Base-by-base conservation (phyloP, 1,140 invertebrate species). In the Leptestheria dahalacensis region DNA sequence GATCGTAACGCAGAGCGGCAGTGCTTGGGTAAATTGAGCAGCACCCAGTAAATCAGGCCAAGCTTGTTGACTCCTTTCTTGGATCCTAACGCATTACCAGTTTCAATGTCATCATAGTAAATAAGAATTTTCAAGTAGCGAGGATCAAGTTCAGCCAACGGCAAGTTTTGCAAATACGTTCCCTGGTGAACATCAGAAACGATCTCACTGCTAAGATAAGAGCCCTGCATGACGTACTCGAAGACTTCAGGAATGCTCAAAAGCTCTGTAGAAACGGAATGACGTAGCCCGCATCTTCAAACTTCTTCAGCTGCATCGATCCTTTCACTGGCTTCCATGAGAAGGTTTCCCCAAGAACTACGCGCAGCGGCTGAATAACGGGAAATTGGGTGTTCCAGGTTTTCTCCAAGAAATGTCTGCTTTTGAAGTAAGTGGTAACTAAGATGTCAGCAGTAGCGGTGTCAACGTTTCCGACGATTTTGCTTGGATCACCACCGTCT, bases 351-450 rank as follows among this genome's bases (percentile, higher is more conserved):
- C 51, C 33, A 9, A 53, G 26, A 18, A 21, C 26, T 21, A 53
- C n/a, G 21, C 26, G 15, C 51, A 12, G n/a, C 3, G 51, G 24
- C 51, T 0, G 21, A 9, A 53, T 26, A 10, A 26, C 24, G 3
- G 51, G 51, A n/a, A 53, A 53, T 15, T n/a, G n/a, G n/a, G 21
- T 53, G 21, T 53, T n/a, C 51, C 51, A 53, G 3, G 51, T 53
- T 53, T 21, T 23, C 21, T 53, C 51, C 21, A 53, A 6, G 33
- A 9, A 41, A 41, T 41, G 33, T 41, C 33, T 41, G 6, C 6
- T 9, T 41, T 41, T 41, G 6, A 41, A 41, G n/a, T n/a, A n/a
- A n/a, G n/a, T n/a, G n/a, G n/a, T n/a, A n/a, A n/a, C n/a, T n/a
- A n/a, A n/a, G n/a, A n/a, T n/a, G n/a, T n/a, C n/a, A n/a, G n/a